Percentiles rank a stretch among this genome's conserved stretches.
Evolutionary conservation across 2,888 invertebrate species (phyloP).

Genomic region (Venusia cambrica): DNA sequence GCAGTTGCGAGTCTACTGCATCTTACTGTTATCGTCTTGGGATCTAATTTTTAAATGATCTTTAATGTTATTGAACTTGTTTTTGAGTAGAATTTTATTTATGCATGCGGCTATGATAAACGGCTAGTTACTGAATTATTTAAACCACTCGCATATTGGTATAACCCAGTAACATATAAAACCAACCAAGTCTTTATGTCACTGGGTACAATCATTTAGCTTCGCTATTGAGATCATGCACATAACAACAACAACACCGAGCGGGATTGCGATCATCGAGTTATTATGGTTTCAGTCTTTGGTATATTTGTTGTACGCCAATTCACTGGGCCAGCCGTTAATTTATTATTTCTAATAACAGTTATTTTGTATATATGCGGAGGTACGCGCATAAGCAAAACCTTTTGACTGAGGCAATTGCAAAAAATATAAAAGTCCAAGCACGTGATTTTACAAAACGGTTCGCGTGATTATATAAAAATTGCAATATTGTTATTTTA

Average conservation of each 20-base stretch:
- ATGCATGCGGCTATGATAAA: slow-evolving; percentile 32
- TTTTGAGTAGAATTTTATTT: slow-evolving; percentile 17
- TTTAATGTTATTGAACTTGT: slow-evolving; percentile 16
- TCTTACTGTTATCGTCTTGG: slow-evolving; percentile 15
- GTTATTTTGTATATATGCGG: slow-evolving; percentile 16
- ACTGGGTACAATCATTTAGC: slow-evolving; percentile 26
- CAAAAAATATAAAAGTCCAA: slow-evolving; percentile 59
- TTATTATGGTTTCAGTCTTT: slow-evolving; percentile 32
- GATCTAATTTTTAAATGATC: slow-evolving; percentile 19
- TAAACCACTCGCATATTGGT: slow-evolving; percentile 23
- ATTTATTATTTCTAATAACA: slow-evolving; percentile 17
- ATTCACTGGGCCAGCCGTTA: slow-evolving; percentile 11
- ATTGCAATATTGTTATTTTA: slow-evolving; percentile 53
- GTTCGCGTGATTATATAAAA: slow-evolving; percentile 57
- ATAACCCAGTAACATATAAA: slow-evolving; percentile 11
- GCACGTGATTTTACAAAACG: slow-evolving; percentile 60
- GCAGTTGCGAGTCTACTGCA: slow-evolving; percentile 42
- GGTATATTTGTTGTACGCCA: slow-evolving; percentile 11
- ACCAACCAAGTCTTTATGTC: slow-evolving; percentile 13
- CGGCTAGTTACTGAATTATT: slow-evolving; percentile 17
- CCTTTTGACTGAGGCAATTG: slow-evolving; percentile 58
- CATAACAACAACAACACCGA: slow-evolving; percentile 54
- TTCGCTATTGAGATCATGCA: slow-evolving; percentile 58
- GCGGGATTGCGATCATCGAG: slow-evolving; percentile 80
- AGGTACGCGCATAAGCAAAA: slow-evolving; percentile 55